These are phyloP conservation scores for Apostichopus japonicus DNA, from an alignment of 35 echinoderm and acorn worm species.

Conservation along the genomic window DNA sequence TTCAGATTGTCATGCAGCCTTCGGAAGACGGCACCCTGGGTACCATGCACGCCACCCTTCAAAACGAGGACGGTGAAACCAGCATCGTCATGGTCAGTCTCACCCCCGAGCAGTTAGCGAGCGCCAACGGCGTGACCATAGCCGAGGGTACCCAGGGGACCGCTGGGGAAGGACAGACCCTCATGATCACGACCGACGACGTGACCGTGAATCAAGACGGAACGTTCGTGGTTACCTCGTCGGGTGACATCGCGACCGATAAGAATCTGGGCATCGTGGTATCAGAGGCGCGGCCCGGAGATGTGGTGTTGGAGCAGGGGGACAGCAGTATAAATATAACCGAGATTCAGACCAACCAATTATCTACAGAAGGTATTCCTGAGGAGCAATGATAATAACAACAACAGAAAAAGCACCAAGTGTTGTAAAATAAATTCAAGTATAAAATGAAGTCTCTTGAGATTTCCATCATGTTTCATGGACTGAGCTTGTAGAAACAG, in stretches of 20 bases:
- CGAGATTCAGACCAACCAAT: background rate
- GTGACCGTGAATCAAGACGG: conserved; percentile 52
- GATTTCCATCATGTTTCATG: too few species aligned
- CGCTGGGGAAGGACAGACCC: conserved; percentile 39
- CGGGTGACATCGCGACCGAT: background rate
- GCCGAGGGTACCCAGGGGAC: background rate
- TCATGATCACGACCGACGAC: conserved; percentile 56
- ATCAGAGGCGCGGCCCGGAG: background rate
- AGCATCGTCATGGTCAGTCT: conserved; percentile 87
- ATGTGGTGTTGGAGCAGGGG: conserved; percentile 19
- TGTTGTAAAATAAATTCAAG: too few species aligned
- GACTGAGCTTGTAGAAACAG: too few species aligned
- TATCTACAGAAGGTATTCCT: conserved; percentile 15
- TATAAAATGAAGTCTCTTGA: too few species aligned
- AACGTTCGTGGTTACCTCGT: conserved; percentile 49
- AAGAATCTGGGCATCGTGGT: conserved; percentile 16
- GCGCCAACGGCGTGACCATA: conserved; percentile 45
- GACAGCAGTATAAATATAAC: background rate
- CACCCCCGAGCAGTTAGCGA: conserved; percentile 57
- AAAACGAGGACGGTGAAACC: conserved; percentile 82
- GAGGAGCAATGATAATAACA: background rate
- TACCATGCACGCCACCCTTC: conserved; percentile 86
- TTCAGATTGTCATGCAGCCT: conserved; percentile 73
- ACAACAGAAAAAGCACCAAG: background rate
- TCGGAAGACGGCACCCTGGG: conserved; percentile 62